Percentiles rank a stretch among this genome's conserved stretches.
phyloP scores from a whole-genome alignment of 1,140 invertebrate genomes.

The Campoletis sonorensis region DNA sequence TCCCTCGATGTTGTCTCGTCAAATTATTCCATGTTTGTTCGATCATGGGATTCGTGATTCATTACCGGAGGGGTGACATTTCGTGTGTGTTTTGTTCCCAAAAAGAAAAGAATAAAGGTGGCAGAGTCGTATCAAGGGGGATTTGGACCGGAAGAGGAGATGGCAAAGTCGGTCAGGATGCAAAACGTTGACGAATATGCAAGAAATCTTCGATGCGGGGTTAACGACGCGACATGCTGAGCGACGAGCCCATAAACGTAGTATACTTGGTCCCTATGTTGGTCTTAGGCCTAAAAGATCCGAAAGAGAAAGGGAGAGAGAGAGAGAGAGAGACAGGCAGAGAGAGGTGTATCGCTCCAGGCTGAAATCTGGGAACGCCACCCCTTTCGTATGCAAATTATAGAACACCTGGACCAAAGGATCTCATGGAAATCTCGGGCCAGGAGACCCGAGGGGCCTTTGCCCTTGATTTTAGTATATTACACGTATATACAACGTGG shows the following conservation, averaged over 20 bases:
- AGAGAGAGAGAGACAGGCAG: conserved; percentile 45
- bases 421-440: conserved; percentile 71
- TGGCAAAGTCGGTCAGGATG: background rate
- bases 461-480: background rate
- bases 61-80: background rate
- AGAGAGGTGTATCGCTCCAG: conserved; percentile 26
- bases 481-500: background rate
- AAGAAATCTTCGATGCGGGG: conserved; percentile 63
- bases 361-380: conserved; percentile 64
- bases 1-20: background rate
- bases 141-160: background rate
- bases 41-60: background rate
- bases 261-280: conserved; percentile 5
- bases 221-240: conserved; percentile 68
- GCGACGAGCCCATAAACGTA: conserved; percentile 69
- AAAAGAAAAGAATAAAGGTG: background rate
- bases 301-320: conserved; percentile 46
- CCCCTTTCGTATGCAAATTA: conserved; percentile 73
- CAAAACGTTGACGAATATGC: conserved; percentile 26
- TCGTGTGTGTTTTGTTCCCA: background rate
- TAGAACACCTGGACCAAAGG: conserved; percentile 72
- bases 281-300: background rate
- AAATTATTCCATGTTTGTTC: background rate
- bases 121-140: no score
- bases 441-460: conserved; percentile 54